Evolutionary conservation across 2,797 vertebrate species (phyloP).

Genomic region (Hapalemur alaotrensis): DNA sequence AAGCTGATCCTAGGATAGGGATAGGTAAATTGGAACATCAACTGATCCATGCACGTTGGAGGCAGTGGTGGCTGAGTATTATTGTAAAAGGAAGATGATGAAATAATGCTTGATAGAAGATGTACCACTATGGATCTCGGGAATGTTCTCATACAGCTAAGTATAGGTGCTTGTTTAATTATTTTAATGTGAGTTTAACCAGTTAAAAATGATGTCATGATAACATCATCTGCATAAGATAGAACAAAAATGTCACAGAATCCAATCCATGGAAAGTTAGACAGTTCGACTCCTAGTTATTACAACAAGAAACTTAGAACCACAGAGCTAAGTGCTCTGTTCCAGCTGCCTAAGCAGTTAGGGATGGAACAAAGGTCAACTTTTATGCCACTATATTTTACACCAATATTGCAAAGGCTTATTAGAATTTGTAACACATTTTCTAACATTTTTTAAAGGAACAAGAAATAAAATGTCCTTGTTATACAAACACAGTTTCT

Average conservation of each 20-base stretch:
- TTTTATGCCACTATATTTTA: not conserved
- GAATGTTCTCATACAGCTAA: not conserved
- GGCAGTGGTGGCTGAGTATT: not conserved
- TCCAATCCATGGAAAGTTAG: not conserved
- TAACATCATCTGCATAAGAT: not conserved
- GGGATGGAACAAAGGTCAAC: not conserved
- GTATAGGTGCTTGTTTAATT: not conserved
- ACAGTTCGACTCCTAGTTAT: not conserved
- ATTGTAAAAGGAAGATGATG: not conserved
- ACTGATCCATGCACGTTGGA: rapidly evolving
- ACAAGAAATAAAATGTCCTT: not conserved
- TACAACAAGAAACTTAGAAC: not conserved
- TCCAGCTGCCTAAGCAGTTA: too few relatives aligned
- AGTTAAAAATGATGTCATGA: not conserved
- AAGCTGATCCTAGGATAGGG: not conserved
- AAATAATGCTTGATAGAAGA: not conserved
- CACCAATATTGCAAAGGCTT: not conserved
- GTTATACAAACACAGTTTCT: not conserved
- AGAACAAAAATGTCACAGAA: not conserved
- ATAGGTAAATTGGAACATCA: not conserved
- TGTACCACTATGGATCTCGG: too few relatives aligned
- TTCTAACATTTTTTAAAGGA: not conserved
- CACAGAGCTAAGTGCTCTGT: not conserved
- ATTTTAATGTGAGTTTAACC: not conserved
- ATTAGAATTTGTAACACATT: not conserved